A percentile compares a stretch with the other conserved stretches of the same genome.
Evolutionary conservation across 1,140 invertebrate genomes (phyloP).

Genomic region (Ceratoteleas bidentatus): DNA sequence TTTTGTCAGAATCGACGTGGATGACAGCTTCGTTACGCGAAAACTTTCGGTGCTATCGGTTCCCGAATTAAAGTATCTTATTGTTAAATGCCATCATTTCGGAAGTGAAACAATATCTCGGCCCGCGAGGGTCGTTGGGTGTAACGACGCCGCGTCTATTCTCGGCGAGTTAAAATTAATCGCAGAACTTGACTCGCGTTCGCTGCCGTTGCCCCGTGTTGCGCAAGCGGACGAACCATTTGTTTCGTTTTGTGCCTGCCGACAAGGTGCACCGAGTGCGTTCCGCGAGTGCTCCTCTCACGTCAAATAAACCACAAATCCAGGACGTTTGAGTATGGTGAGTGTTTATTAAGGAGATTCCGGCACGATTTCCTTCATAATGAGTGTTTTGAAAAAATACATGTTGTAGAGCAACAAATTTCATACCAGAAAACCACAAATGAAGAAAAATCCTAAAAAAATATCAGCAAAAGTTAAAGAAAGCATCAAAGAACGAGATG

Average conservation of each 20-base stretch:
- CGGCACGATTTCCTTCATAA: not conserved
- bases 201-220: conserved; percentile 54
- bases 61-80: conserved; percentile 18
- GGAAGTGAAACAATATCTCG: conserved; percentile 45
- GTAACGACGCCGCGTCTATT: conserved; percentile 39
- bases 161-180: conserved; percentile 62
- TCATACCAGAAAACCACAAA: no score
- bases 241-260: conserved; percentile 55
- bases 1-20: no score
- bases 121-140: not conserved
- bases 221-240: conserved; percentile 48
- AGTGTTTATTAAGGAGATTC: conserved; percentile 18
- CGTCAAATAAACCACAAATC: conserved; percentile 31
- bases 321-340: conserved; percentile 24
- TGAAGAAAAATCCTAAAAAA: not conserved
- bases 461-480: no score
- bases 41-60: conserved; percentile 5
- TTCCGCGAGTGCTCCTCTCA: conserved; percentile 22
- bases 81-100: conserved; percentile 42
- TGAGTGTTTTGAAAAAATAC: no score
- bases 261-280: conserved; percentile 55
- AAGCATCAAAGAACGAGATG: no score
- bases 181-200: conserved; percentile 44
- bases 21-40: not conserved
- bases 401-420: no score